A percentile compares a stretch with the other conserved stretches of the same genome.
Conservation (phyloP, 2,113 vertebrate genomes). For the Pygoscelis antarcticus region DNA sequence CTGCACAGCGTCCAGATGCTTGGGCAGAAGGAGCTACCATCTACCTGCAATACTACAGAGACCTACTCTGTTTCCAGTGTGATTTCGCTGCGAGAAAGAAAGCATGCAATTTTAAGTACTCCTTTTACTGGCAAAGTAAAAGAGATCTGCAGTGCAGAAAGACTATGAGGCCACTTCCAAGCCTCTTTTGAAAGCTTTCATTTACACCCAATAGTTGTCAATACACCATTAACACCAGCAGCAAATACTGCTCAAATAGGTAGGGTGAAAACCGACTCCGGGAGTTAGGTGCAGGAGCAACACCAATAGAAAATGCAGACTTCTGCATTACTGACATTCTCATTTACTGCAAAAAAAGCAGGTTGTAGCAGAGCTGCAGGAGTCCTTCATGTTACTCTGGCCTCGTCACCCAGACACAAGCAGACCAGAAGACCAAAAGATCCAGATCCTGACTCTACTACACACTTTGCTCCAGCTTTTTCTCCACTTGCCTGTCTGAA, state of each 20-base stretch:
- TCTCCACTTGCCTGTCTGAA: background rate
- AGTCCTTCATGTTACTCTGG: background rate
- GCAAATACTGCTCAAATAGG: background rate
- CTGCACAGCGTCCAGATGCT: background rate
- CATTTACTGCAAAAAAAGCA: background rate
- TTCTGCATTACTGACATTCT: background rate
- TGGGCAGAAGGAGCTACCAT: background rate
- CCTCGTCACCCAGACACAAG: background rate
- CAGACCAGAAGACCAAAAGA: background rate
- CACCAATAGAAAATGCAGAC: background rate
- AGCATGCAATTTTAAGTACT: background rate
- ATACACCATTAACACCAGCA: background rate
- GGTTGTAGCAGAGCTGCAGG: background rate
- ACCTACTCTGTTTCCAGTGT: background rate
- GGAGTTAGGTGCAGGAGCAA: background rate
- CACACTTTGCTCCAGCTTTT: background rate
- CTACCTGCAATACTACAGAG: background rate
- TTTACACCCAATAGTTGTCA: background rate
- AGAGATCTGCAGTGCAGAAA: background rate
- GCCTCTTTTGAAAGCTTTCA: background rate
- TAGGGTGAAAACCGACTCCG: background rate
- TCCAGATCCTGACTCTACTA: background rate
- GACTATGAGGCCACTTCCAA: background rate
- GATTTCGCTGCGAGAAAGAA: background rate
- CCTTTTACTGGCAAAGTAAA: too few relatives aligned